These are phyloP conservation scores for Zaprionus ornatus DNA, from an alignment of 1,140 invertebrate species.

Conservation along the genomic window DNA sequence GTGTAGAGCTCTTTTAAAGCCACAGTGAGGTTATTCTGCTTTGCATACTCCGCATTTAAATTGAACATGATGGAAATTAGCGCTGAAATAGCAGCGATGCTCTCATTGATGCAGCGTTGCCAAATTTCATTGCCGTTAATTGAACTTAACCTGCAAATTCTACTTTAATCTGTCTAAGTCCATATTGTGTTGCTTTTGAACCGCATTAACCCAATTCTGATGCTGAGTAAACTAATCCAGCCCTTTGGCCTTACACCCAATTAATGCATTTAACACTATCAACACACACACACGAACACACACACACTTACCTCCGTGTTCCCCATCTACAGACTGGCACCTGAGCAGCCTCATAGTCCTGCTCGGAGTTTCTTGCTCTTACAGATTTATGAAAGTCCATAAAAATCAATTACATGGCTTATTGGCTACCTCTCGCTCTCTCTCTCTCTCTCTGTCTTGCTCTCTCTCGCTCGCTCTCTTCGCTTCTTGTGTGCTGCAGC, in stretches of 20 bases:
- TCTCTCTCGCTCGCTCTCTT: neutral
- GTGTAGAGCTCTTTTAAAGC: neutral
- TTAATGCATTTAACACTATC: constrained; percentile 60
- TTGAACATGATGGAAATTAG: neutral
- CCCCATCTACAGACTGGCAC: neutral
- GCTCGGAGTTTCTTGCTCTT: constrained; percentile 1
- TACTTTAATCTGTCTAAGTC: neutral
- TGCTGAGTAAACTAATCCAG: neutral
- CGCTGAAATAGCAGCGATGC: neutral
- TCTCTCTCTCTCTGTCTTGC: neutral
- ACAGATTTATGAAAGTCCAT: constrained; percentile 60
- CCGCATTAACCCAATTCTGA: neutral
- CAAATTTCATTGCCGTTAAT: neutral
- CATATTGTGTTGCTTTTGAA: neutral
- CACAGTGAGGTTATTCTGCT: neutral
- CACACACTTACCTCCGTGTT: neutral
- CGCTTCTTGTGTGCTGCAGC: constrained; percentile 26
- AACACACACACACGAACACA: neutral
- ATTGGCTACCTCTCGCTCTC: constrained; percentile 21
- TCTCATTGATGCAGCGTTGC: neutral
- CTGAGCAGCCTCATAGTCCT: neutral
- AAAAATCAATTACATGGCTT: constrained; percentile 71
- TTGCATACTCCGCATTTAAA: too few species aligned
- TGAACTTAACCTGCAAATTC: neutral
- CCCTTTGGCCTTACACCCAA: constrained; percentile 40